phyloP scores from a whole-genome alignment of 1,140 invertebrate genomes.

The Drosophila triauraria region DNA sequence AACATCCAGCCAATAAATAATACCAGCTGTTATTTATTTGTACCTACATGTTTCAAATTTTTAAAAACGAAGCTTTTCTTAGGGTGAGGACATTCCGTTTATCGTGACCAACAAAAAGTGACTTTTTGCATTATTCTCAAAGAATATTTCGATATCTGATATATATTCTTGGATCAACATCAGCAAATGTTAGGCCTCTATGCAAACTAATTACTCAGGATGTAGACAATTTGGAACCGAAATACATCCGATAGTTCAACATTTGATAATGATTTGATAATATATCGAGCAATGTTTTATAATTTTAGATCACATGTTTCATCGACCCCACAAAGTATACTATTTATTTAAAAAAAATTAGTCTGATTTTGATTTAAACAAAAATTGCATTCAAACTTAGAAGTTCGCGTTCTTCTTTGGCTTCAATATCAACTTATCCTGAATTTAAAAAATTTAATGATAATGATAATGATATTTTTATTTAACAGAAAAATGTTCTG shows the following conservation, averaged over 20 bases:
- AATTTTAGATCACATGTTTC: background rate
- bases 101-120: background rate
- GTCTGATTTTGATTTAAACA: too few relatives aligned
- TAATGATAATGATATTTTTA: too few relatives aligned
- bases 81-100: too few relatives aligned
- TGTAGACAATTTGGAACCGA: background rate
- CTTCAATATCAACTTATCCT: too few relatives aligned
- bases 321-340: background rate
- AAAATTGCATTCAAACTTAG: too few relatives aligned
- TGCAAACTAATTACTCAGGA: too few relatives aligned
- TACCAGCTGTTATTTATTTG: background rate
- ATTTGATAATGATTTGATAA: background rate
- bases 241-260: background rate
- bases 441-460: too few relatives aligned
- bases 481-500: too few relatives aligned
- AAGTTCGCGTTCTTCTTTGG: too few relatives aligned
- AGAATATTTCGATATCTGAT: background rate
- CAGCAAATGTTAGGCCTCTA: background rate
- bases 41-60: too few relatives aligned
- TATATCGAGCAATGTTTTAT: background rate
- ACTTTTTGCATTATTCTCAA: background rate
- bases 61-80: too few relatives aligned
- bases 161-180: background rate
- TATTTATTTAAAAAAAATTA: background rate
- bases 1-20: slow-evolving; percentile 13